Conservation (phyloP, 2,113 vertebrate genomes). For the Suncus etruscus region DNA sequence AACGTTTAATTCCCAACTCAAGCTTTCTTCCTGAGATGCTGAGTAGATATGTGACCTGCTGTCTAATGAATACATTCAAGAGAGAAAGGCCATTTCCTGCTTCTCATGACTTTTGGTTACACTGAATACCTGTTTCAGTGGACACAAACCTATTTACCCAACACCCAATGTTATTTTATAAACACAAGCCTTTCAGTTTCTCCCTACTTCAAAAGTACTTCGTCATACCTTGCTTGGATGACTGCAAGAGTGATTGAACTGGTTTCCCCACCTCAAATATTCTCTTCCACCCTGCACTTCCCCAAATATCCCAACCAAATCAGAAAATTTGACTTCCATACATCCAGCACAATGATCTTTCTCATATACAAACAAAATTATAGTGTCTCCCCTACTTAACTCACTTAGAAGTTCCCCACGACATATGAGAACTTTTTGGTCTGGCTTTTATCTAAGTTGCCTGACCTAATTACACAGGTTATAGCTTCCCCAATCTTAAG, state of each 20-base stretch:
- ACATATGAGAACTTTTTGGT: background rate
- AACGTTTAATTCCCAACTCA: background rate
- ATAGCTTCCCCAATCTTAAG: background rate
- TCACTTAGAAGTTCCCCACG: background rate
- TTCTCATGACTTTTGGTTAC: background rate
- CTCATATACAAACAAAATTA: background rate
- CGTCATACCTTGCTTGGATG: background rate
- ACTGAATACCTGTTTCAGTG: background rate
- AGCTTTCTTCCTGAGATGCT: background rate
- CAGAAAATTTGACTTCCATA: background rate
- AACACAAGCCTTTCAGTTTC: background rate
- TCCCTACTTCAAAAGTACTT: background rate
- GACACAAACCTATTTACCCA: background rate
- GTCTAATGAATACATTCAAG: background rate
- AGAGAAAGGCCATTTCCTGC: background rate
- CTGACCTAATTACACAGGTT: background rate
- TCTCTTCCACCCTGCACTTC: background rate
- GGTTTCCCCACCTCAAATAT: background rate
- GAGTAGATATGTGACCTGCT: background rate
- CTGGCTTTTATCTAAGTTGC: background rate
- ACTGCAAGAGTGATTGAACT: background rate
- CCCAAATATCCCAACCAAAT: background rate
- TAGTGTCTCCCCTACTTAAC: background rate
- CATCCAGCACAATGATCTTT: background rate
- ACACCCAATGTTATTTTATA: background rate